phyloP scores from a whole-genome alignment of 92 coral and sea anemone genomes.

The Epizoanthus fatuus region DNA sequence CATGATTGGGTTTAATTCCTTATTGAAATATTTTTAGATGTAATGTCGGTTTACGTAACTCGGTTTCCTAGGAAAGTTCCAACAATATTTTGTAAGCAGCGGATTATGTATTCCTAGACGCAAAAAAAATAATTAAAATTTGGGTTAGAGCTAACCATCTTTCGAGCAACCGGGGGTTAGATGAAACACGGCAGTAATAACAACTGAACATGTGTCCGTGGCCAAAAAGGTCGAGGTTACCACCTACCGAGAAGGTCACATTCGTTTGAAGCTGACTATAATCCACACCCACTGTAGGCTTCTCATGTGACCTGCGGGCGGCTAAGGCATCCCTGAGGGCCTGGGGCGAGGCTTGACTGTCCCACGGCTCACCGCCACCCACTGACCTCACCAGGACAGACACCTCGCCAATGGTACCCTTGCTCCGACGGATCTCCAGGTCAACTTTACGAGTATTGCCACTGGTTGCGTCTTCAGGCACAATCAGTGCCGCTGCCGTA shows the following conservation, averaged over 20 bases:
- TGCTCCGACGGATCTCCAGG: constrained; percentile 83
- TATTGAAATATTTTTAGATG: too few species aligned
- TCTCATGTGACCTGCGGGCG: constrained; percentile 67
- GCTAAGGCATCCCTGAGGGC: constrained; percentile 66
- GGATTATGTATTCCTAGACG: too few species aligned
- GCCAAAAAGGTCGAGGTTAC: background rate
- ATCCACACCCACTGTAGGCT: constrained; percentile 82
- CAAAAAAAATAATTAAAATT: too few species aligned
- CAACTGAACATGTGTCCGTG: background rate
- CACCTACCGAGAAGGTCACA: constrained; percentile 76
- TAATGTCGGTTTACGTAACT: too few species aligned
- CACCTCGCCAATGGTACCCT: constrained; percentile 93
- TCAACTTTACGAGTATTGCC: constrained; percentile 75
- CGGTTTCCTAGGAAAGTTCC: too few species aligned
- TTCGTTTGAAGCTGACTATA: constrained; percentile 66
- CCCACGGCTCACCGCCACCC: constrained; percentile 97
- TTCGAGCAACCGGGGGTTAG: too few species aligned
- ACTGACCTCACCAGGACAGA: constrained; percentile 91
- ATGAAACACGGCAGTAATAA: background rate
- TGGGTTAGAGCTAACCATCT: too few species aligned
- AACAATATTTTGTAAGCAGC: too few species aligned
- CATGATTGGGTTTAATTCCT: too few species aligned
- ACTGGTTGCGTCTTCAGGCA: constrained; percentile 80
- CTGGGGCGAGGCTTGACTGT: constrained; percentile 57
- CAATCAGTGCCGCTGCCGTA: constrained; percentile 65